Percentiles rank a stretch among this genome's conserved stretches.
These are phyloP conservation scores for Augochlorella aurata DNA, from an alignment of 2,888 invertebrate species.

Conservation along the genomic window DNA sequence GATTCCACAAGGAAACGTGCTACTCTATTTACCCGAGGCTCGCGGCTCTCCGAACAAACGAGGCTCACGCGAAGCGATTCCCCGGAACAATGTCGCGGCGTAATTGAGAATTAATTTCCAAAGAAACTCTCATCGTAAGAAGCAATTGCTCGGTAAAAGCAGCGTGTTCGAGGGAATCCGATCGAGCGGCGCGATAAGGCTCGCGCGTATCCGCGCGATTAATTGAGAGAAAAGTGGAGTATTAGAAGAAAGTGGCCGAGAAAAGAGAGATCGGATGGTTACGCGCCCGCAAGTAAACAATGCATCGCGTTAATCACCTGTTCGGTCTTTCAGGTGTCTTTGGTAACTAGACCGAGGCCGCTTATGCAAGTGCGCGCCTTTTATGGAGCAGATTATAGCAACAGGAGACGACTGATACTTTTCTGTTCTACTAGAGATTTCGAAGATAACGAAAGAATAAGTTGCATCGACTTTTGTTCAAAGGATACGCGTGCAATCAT, in stretches of 20 bases:
- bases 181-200: slow-evolving; percentile 32
- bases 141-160: not conserved
- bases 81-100: slow-evolving; percentile 8
- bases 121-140: slow-evolving; percentile 28
- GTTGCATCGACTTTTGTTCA: too few relatives aligned
- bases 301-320: not conserved
- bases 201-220: slow-evolving; percentile 32
- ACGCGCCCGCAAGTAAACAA: slow-evolving; percentile 4
- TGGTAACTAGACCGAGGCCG: not conserved
- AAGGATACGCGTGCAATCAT: too few relatives aligned
- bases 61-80: not conserved
- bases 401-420: not conserved
- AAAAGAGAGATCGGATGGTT: slow-evolving; percentile 37
- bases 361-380: not conserved
- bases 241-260: slow-evolving; percentile 51
- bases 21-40: not conserved
- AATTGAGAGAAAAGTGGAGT: slow-evolving; percentile 53
- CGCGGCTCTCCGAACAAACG: not conserved
- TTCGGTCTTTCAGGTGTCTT: too few relatives aligned
- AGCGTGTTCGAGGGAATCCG: slow-evolving; percentile 26
- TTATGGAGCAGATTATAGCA: not conserved
- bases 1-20: not conserved
- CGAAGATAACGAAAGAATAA: too few relatives aligned
- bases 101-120: slow-evolving; percentile 27
- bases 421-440: not conserved